A percentile compares a stretch with the other conserved stretches of the same genome.
phyloP scores from a whole-genome alignment of 64 coral and sea anemone species.

The Montipora sp. region DNA sequence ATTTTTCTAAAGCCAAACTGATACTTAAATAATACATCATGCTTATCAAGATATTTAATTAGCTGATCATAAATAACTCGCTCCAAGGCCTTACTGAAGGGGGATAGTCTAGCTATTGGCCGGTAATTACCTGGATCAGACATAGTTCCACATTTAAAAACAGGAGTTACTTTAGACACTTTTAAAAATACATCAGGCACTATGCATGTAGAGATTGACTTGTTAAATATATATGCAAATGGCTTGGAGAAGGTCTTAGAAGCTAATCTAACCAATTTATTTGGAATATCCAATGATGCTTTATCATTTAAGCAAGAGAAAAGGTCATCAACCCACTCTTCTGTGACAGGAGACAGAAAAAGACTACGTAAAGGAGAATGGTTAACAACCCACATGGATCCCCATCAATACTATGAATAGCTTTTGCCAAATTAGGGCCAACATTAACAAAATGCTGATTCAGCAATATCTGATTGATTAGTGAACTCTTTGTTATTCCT shows the following conservation, averaged over 20 bases:
- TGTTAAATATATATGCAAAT: slow-evolving; percentile 1
- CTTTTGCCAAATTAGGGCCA: slow-evolving; percentile 30
- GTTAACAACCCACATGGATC: slow-evolving; percentile 22
- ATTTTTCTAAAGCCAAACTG: no score
- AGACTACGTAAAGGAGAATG: slow-evolving; percentile 19
- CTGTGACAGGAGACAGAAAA: slow-evolving; percentile 25
- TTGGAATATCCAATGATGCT: not conserved
- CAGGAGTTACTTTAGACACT: not conserved
- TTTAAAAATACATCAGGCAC: not conserved
- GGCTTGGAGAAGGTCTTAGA: not conserved
- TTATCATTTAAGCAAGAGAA: slow-evolving; percentile 6
- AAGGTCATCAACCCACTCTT: no score
- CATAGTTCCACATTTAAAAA: not conserved
- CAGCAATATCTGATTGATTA: slow-evolving; percentile 11
- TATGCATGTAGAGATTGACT: not conserved
- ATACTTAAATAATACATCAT: no score
- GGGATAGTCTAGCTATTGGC: not conserved
- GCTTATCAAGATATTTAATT: no score
- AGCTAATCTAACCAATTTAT: not conserved
- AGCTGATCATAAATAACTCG: not conserved
- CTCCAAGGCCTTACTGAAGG: slow-evolving; percentile 11
- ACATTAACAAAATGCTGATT: slow-evolving; percentile 39
- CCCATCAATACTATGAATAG: slow-evolving; percentile 5
- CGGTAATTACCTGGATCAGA: not conserved
- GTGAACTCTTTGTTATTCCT: not conserved